Evolutionary conservation across 2,797 vertebrate species (phyloP).

Genomic region (Pangasius macronema): DNA sequence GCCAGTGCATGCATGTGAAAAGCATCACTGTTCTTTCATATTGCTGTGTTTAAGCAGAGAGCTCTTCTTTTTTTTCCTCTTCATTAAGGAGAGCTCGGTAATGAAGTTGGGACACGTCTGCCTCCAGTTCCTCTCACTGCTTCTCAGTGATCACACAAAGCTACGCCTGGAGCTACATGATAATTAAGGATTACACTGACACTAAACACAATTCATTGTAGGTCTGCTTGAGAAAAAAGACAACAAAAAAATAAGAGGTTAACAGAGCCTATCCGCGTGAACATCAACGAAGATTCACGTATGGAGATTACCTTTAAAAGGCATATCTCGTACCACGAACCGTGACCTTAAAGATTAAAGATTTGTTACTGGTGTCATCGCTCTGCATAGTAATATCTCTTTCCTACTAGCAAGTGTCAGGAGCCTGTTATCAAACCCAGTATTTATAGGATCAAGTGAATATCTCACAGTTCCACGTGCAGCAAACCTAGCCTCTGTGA

Average conservation of each 20-base stretch:
- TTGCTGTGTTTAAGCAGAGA: slow-evolving; percentile 35
- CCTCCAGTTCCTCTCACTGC: slow-evolving; percentile 27
- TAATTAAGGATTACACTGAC: slow-evolving; percentile 42
- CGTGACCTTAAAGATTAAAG: neutral
- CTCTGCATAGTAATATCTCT: slow-evolving; percentile 2
- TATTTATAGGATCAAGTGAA: neutral
- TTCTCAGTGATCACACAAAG: slow-evolving; percentile 32
- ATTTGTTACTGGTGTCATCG: neutral
- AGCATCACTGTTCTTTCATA: slow-evolving; percentile 13
- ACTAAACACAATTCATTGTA: slow-evolving; percentile 10
- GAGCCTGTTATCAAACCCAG: neutral
- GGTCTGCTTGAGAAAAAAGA: neutral
- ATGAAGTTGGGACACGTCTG: slow-evolving; percentile 51
- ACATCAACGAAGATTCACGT: neutral
- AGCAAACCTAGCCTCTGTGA: neutral
- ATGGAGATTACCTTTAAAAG: neutral
- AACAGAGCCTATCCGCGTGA: neutral
- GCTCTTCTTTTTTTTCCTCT: slow-evolving; percentile 38
- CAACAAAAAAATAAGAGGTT: neutral
- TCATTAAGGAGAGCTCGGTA: slow-evolving; percentile 54
- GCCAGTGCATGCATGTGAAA: neutral
- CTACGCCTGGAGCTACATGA: slow-evolving; percentile 37
- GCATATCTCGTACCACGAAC: neutral
- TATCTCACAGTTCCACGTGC: neutral
- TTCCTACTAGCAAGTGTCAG: slow-evolving; percentile 7